Evolutionary conservation across 2,797 vertebrate species (phyloP), one percentile per base, ranked within the genome.

Genomic region (Cheirogaleus major): DNA sequence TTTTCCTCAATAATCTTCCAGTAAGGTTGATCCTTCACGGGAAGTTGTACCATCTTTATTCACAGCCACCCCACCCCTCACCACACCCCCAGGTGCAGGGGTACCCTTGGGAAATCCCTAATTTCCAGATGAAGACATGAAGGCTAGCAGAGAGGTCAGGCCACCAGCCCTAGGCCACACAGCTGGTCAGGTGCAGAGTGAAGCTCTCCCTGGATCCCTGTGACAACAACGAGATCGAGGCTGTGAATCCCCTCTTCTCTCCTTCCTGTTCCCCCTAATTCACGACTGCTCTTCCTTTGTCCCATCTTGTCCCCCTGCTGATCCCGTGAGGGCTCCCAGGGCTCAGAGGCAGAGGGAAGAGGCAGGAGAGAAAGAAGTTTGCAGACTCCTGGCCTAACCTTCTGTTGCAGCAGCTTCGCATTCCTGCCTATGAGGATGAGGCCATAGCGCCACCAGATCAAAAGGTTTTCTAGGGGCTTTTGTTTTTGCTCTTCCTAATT

Each of bases 401-500:
- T 93, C 55, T 7, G 95, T 45, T 90, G 93, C 95, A 90, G 73
- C 69, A 38, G 0, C 6, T 48, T 75, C 95, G 15, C 48, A 4
- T 89, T 89, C 55, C 3, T 91, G 83, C 80, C 89, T 61, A 45
- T 79, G 78, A 97, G 87, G 95, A 85, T 73, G 69, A 98, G 78
- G 61, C 17, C 83, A 10, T 45, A 88, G 96, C 93, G 93, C 94
- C 95, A 95, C 65, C 72, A 79, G 96, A 98, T 97, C 94, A 97
- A 97, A 98, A 97, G 95, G 90, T 52, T 92, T 76, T 45, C 38
- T 12, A 38, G 79, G 80, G 67, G 65, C 70, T 32, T 72, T 87
- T 57, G 63, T 67, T 67, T 63, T 3, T 92, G 93, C 72, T 96
- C 45, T 90, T 96, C 96, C 97, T 97, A 96, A 98, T 97, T 97